A percentile compares a stretch with the other conserved stretches of the same genome.
These are phyloP conservation scores for Mus spicilegus DNA, from an alignment of 2,113 vertebrate genomes.

Conservation along the genomic window DNA sequence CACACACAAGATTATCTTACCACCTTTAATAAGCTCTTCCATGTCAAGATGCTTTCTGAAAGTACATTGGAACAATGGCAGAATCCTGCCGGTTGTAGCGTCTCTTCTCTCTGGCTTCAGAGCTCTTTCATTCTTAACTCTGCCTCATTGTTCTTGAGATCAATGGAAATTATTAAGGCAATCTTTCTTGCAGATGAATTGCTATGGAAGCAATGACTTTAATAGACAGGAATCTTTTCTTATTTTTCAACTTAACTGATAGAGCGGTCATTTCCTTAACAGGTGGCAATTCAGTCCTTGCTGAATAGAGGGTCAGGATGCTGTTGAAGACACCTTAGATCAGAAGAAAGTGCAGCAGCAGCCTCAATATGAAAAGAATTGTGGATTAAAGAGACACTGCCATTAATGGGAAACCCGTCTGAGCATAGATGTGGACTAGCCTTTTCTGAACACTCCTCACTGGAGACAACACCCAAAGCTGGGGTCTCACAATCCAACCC, in stretches of 20 bases:
- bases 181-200: conserved; percentile 57
- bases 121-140: neutral
- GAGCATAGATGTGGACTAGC: rapidly evolving
- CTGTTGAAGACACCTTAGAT: neutral
- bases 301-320: neutral
- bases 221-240: neutral
- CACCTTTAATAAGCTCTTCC: neutral
- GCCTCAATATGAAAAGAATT: neutral
- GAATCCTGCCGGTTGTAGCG: rapidly evolving
- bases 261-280: conserved; percentile 64
- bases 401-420: no score
- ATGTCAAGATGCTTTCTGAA: neutral
- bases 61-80: neutral
- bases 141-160: neutral
- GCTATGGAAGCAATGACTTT: conserved; percentile 56
- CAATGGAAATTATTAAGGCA: conserved; percentile 58
- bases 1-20: neutral
- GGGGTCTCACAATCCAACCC: rapidly evolving
- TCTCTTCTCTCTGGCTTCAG: neutral
- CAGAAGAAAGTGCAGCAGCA: conserved; percentile 48
- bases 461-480: neutral
- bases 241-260: neutral
- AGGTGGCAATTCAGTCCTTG: conserved; percentile 24
- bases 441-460: neutral
- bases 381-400: neutral